These are phyloP conservation scores for Cichladusa arquata DNA, from an alignment of 2,113 vertebrate genomes.

Conservation along the genomic window DNA sequence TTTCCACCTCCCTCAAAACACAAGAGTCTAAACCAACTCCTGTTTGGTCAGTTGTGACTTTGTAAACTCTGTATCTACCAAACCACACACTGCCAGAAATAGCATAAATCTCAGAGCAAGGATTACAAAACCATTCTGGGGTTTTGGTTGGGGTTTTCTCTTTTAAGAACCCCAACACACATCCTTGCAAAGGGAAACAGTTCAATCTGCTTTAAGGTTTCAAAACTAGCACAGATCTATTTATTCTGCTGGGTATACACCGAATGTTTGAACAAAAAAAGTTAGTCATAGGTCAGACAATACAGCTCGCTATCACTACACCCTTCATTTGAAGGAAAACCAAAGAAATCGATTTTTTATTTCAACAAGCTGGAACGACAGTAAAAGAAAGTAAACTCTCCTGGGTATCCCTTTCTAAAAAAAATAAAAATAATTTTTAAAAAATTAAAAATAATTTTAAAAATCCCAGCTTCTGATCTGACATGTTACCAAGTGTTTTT, in stretches of 20 bases:
- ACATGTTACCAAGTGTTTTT: not conserved
- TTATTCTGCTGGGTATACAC: conserved; percentile 12
- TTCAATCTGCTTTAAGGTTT: not conserved
- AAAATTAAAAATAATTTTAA: too few species aligned
- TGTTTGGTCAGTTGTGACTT: conserved; percentile 11
- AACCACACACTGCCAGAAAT: conserved; percentile 15
- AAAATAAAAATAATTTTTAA: not conserved
- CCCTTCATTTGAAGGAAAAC: not conserved
- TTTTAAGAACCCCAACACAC: not conserved
- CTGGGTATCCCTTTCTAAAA: not conserved
- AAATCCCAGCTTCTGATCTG: not conserved
- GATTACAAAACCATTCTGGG: conserved; percentile 3
- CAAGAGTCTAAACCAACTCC: conserved; percentile 17
- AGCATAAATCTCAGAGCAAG: not conserved
- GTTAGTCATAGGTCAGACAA: conserved; percentile 31
- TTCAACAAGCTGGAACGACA: not conserved
- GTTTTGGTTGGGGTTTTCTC: not conserved
- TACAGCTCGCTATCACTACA: not conserved
- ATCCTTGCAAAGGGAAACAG: not conserved
- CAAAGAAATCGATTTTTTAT: not conserved
- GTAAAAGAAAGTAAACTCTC: not conserved
- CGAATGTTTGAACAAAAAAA: not conserved
- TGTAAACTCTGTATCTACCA: not conserved
- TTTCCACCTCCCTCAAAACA: conserved; percentile 39
- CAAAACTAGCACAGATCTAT: not conserved